Conservation (phyloP, 2,888 invertebrate species). For the Xylota segnis region DNA sequence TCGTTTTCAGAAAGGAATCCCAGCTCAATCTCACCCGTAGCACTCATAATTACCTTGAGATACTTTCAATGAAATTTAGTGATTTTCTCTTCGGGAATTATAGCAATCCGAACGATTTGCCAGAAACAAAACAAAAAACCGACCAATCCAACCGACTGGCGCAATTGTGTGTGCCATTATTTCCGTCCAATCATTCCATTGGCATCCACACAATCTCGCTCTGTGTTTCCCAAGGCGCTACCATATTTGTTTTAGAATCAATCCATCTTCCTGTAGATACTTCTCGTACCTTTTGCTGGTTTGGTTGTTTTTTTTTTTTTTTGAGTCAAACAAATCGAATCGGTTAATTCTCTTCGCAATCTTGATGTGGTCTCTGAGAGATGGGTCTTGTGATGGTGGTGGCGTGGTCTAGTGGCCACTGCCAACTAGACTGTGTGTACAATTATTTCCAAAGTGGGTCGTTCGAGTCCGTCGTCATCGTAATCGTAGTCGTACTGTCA, state of each 20-base stretch:
- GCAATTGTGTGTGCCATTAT: constrained; percentile 50
- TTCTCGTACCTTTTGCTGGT: constrained; percentile 13
- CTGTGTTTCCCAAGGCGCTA: constrained; percentile 32
- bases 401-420: constrained; percentile 40
- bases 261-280: constrained; percentile 54
- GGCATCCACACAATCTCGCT: constrained; percentile 37
- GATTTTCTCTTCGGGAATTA: constrained; percentile 23
- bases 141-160: constrained; percentile 23
- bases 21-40: constrained; percentile 26
- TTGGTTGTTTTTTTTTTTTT: constrained; percentile 30
- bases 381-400: constrained; percentile 22
- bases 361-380: constrained; percentile 25
- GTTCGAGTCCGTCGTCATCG: constrained; percentile 1
- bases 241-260: constrained; percentile 54
- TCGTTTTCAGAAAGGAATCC: constrained; percentile 1
- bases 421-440: constrained; percentile 25
- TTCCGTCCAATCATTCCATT: constrained; percentile 44
- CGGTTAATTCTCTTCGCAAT: constrained; percentile 43
- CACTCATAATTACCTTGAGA: constrained; percentile 36
- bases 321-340: constrained; percentile 54
- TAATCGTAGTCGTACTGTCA: constrained; percentile 33
- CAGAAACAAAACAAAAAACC: not conserved
- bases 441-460: constrained; percentile 56
- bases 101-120: constrained; percentile 14
- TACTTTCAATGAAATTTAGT: constrained; percentile 42